Evolutionary conservation across 2,888 invertebrate genomes (phyloP).

Genomic region (Hyppa rectilinea): DNA sequence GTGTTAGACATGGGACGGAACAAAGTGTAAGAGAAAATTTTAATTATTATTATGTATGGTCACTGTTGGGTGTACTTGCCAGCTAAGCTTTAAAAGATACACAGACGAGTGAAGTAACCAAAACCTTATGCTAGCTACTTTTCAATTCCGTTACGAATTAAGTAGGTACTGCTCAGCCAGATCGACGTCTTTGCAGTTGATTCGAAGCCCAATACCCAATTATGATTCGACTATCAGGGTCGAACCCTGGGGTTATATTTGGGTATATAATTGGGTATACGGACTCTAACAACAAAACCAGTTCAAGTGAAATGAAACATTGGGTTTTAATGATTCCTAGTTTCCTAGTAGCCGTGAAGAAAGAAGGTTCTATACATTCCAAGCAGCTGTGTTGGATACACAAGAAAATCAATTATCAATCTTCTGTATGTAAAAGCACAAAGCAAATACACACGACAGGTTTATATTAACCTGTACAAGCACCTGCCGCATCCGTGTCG

Average conservation of each 20-base stretch:
- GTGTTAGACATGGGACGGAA: too few species aligned
- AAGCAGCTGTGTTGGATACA: neutral
- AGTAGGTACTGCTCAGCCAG: too few species aligned
- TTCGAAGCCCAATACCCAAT: neutral
- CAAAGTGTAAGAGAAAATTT: too few species aligned
- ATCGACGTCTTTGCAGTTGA: neutral
- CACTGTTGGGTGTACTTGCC: neutral
- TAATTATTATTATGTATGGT: neutral
- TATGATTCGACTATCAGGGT: neutral
- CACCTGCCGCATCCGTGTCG: slow-evolving; percentile 57
- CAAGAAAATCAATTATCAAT: slow-evolving; percentile 28
- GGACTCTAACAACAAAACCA: neutral
- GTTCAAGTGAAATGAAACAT: neutral
- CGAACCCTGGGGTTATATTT: too few species aligned
- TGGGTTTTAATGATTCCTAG: neutral
- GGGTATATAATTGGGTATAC: too few species aligned
- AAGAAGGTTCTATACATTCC: neutral
- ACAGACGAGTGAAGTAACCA: too few species aligned
- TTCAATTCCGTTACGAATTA: neutral
- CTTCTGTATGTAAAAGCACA: neutral
- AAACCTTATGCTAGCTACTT: neutral
- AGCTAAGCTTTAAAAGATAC: neutral
- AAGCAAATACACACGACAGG: slow-evolving; percentile 9
- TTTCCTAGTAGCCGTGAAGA: neutral
- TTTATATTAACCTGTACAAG: slow-evolving; percentile 10